Conservation (phyloP, 2,797 vertebrate species). For the Hipposideros larvatus region DNA sequence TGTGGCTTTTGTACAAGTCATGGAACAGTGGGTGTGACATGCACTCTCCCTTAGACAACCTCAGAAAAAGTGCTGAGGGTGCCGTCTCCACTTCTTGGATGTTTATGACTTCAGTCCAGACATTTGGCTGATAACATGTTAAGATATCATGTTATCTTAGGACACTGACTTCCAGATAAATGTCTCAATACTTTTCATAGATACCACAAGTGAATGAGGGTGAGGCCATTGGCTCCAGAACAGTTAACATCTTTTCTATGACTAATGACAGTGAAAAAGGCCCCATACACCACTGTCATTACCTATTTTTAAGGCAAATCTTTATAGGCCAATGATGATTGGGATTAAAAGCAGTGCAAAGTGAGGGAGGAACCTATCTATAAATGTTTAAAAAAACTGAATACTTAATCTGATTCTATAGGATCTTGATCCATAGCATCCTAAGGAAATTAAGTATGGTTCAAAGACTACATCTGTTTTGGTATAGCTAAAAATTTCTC, state of each 20-base stretch:
- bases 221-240: background rate
- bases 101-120: background rate
- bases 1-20: background rate
- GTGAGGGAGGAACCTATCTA: background rate
- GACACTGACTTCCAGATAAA: slow-evolving; percentile 10
- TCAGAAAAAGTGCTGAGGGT: background rate
- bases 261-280: background rate
- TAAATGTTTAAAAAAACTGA: background rate
- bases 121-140: background rate
- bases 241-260: background rate
- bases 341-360: background rate
- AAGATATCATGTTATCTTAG: background rate
- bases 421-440: background rate
- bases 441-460: background rate
- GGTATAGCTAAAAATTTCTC: background rate
- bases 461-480: background rate
- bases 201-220: background rate
- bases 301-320: background rate
- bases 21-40: background rate
- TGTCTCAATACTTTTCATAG: background rate
- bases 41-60: background rate
- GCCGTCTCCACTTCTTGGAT: background rate
- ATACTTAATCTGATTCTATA: background rate
- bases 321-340: background rate
- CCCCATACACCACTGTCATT: background rate